A percentile compares a stretch with the other conserved stretches of the same genome.
Evolutionary conservation across 2,888 invertebrate species (phyloP).

Genomic region (Ormyrus rosae): DNA sequence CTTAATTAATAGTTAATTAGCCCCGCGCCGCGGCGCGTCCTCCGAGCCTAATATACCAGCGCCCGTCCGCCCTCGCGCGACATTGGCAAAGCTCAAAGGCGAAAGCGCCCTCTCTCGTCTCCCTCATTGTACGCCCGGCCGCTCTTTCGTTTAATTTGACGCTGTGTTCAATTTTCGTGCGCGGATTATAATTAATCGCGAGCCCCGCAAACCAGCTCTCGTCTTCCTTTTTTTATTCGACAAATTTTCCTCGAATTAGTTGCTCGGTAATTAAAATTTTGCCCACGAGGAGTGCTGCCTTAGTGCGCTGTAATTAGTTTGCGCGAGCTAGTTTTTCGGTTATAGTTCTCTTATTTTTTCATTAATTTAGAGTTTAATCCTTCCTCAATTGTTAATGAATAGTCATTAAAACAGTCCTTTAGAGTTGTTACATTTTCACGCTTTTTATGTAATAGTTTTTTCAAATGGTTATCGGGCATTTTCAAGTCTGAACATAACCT

Average conservation of each 20-base stretch:
- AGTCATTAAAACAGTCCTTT: too few relatives aligned
- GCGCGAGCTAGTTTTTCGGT: background rate
- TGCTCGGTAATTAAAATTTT: constrained; percentile 31
- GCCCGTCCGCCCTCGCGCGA: constrained; percentile 20
- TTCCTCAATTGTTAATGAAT: too few relatives aligned
- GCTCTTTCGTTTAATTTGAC: constrained; percentile 18
- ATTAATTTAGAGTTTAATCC: too few relatives aligned
- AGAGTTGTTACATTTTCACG: too few relatives aligned
- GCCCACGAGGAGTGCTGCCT: too few relatives aligned
- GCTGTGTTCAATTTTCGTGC: constrained; percentile 29
- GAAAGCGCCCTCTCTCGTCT: background rate
- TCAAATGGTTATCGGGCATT: too few relatives aligned
- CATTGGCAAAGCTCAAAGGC: constrained; percentile 40
- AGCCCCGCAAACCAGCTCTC: too few relatives aligned
- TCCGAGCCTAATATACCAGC: background rate
- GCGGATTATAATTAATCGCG: constrained; percentile 30
- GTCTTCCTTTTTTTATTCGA: too few relatives aligned
- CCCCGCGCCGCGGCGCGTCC: constrained; percentile 51
- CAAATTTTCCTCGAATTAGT: constrained; percentile 17
- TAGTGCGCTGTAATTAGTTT: constrained; percentile 9
- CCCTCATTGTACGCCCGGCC: background rate
- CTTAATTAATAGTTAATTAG: constrained; percentile 73
- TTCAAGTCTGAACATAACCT: too few relatives aligned
- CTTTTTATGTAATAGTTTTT: too few relatives aligned
- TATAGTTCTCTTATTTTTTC: too few relatives aligned